Base-by-base conservation (phyloP, 2,113 vertebrate species). In the Sander lucioperca region DNA sequence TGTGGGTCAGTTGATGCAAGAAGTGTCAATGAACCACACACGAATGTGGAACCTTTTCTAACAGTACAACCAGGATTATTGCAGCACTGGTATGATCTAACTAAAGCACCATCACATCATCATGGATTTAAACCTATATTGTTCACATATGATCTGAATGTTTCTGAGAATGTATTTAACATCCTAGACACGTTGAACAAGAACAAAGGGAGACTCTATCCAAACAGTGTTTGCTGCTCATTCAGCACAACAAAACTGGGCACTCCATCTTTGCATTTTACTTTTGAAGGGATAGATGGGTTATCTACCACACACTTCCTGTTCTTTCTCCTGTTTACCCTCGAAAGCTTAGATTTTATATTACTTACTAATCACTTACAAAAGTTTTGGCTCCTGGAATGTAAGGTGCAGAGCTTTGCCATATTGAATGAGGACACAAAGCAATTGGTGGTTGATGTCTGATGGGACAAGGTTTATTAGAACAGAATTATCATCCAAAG, bases 301-400 rank as follows among this genome's bases (percentile, higher is more conserved):
- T 45, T 15, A 43, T 36, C 5, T 8, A 45, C 18, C 23, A 62
- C 27, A 33, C 6, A n/a, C 19, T 21, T 83, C 39, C 21, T n/a
- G 13, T 21, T n/a, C 12, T 82, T 51, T 63, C 59, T 56, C 19
- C 51, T 61, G 25, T 71, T 27, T 19, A 50, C 12, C 10, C 27
- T 39, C 18, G 2, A 21, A 56, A 57, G 25, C 5, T 63, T 57
- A 21, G 25, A 50, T 23, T 59, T 83, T 47, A 61, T 67, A 58
- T 74, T 51, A 18, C 51, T 59, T 8, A 9, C 13, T 64, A 70
- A 85, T 85, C 54, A 51, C 51, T 25, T 6, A 23, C 77, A 80
- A 58, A 16, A 0, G 19, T 64, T 21, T 43, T 19, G 30, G 30
- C n/a, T 77, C 67, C 1, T 59, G 23, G 33, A 33, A 21, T 36